Percentiles rank a stretch among this genome's conserved stretches.
phyloP scores from a whole-genome alignment of 2,113 vertebrate species.

The Istiophorus platypterus region DNA sequence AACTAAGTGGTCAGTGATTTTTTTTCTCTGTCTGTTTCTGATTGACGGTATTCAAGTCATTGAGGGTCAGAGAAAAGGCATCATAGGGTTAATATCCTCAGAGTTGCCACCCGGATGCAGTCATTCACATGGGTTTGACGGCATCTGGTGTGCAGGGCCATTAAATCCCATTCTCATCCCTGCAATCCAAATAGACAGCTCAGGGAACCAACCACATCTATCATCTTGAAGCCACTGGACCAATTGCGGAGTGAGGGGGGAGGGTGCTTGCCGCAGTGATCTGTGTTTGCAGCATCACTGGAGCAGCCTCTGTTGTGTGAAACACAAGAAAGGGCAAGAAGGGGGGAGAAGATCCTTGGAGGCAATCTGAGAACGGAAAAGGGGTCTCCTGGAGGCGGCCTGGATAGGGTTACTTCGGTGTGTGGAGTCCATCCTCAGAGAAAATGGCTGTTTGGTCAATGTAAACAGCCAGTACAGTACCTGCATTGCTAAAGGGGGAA shows the following conservation, averaged over 20 bases:
- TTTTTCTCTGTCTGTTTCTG: slow-evolving; percentile 10
- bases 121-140: slow-evolving; percentile 76
- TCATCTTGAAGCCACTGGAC: slow-evolving; percentile 55
- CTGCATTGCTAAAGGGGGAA: slow-evolving; percentile 75
- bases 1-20: not conserved
- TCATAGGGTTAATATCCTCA: slow-evolving; percentile 82
- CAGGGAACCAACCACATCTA: slow-evolving; percentile 71
- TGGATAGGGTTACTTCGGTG: slow-evolving; percentile 48
- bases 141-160: slow-evolving; percentile 80
- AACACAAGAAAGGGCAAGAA: slow-evolving; percentile 76
- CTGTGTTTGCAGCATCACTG: slow-evolving; percentile 83
- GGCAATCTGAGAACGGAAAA: slow-evolving; percentile 42
- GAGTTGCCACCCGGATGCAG: slow-evolving; percentile 81
- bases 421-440: slow-evolving; percentile 53
- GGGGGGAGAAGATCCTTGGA: slow-evolving; percentile 55
- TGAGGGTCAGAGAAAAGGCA: slow-evolving; percentile 31
- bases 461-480: slow-evolving; percentile 76
- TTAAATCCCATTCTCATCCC: slow-evolving; percentile 84
- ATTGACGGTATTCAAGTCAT: not conserved
- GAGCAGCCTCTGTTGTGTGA: slow-evolving; percentile 77
- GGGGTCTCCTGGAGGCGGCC: slow-evolving; percentile 42
- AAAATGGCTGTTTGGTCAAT: slow-evolving; percentile 70
- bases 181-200: slow-evolving; percentile 74
- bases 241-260: slow-evolving; percentile 76
- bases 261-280: slow-evolving; percentile 67